Evolutionary conservation across 2,797 vertebrate species (phyloP), one percentile per base, ranked within the genome.

Genomic region (Dendrocincla fuliginosa): DNA sequence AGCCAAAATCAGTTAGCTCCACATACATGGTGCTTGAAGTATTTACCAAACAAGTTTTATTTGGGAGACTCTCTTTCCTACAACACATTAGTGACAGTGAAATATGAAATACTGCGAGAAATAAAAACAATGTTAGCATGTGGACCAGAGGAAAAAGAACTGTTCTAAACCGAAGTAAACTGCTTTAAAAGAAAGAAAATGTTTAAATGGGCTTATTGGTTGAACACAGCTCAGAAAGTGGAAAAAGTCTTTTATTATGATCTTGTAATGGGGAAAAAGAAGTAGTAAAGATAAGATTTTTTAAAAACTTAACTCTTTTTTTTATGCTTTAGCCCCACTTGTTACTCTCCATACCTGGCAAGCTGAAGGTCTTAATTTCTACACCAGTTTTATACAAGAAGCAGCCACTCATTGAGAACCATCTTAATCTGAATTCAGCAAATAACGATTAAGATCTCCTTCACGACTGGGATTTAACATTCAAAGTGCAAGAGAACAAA

Each of bases 31-130:
- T 63, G 14, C 50, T 56, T 80, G 32, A 90, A 84, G 27, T 84
- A 79, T 82, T 87, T 87, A 89, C 37, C n/a, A 92, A 84, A 68
- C 46, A 60, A 37, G 32, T 67, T 83, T 76, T 74, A 80, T 80
- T 35, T 70, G 81, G 32, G 53, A 55, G 15, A 77, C 12, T 12
- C 44, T 80, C 46, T 79, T 91, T 55, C 33, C 27, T 79, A 3
- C 28, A 92, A 81, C 22, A 85, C 32, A 69, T 18, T 75, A 85
- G 14, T 75, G 33, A 37, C 24, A 61, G 5, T 19, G 33, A 91
- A 93, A 93, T 50, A 61, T 1, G 1, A 80, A 81, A 69, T 42
- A 83, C 23, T 53, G 7, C 32, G 67, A 94, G 63, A 90, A 90
- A 87, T 50, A 82, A 83, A 81, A 80, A 71, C 63, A 59, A 24